A percentile compares a stretch with the other conserved stretches of the same genome.
Conservation (phyloP, 2,113 vertebrate species). For the Meles meles region DNA sequence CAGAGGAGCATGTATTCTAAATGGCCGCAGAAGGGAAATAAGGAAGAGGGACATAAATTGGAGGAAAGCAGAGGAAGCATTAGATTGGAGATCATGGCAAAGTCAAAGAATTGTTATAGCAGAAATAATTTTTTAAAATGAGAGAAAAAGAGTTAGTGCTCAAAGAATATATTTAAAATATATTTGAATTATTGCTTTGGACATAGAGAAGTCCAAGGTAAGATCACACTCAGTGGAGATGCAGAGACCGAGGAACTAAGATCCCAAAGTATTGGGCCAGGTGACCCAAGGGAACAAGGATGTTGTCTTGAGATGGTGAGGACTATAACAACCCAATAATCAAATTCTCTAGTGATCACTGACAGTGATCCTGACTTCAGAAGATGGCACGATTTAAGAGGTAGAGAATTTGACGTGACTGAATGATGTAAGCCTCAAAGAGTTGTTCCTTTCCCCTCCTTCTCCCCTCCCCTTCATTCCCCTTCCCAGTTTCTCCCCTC, state of each 20-base stretch:
- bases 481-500: rapidly evolving
- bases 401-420: background rate
- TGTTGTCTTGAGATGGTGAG: background rate
- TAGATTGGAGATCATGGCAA: background rate
- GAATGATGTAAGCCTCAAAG: background rate
- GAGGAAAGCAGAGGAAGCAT: background rate
- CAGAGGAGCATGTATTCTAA: background rate
- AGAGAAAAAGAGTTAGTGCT: background rate
- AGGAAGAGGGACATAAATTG: background rate
- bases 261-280: background rate
- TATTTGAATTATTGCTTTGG: background rate
- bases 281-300: background rate
- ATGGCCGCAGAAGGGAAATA: background rate
- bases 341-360: background rate
- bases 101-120: background rate
- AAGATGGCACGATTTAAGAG: background rate
- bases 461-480: too few relatives aligned
- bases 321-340: background rate
- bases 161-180: background rate
- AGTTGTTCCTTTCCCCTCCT: background rate
- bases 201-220: background rate
- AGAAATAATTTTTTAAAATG: background rate
- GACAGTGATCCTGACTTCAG: background rate
- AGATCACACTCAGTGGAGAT: background rate
- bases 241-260: background rate